phyloP scores from a whole-genome alignment of 2,888 invertebrate genomes.

The Gastrophysa polygoni region DNA sequence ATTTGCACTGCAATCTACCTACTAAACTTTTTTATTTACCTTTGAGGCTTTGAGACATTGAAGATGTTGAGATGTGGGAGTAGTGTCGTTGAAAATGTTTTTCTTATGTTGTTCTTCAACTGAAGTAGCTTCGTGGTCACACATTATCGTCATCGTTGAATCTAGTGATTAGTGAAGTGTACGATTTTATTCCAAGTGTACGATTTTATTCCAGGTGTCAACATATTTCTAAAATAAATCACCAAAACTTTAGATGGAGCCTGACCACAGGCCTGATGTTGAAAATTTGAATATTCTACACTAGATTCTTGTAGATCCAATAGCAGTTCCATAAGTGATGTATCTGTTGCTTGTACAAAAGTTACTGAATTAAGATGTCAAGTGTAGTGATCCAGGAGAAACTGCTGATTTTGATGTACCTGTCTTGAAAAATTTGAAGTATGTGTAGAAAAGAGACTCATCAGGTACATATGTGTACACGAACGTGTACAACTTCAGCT shows the following conservation, averaged over 20 bases:
- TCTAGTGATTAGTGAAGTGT: not conserved
- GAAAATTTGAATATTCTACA: too few relatives aligned
- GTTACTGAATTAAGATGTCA: constrained; percentile 33
- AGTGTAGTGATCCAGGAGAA: constrained; percentile 21
- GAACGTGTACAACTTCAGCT: constrained; percentile 59
- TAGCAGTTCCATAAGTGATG: constrained; percentile 1
- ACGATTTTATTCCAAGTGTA: not conserved
- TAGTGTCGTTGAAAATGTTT: not conserved
- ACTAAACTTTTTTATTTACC: constrained; percentile 50
- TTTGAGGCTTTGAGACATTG: constrained; percentile 36
- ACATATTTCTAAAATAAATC: not conserved
- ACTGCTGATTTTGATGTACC: constrained; percentile 18
- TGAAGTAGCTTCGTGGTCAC: not conserved
- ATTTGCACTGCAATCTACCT: constrained; percentile 43
- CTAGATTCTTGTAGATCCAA: too few relatives aligned
- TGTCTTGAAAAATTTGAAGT: constrained; percentile 39
- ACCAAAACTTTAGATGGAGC: not conserved
- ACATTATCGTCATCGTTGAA: too few relatives aligned
- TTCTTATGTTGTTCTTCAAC: constrained; percentile 3
- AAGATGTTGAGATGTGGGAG: constrained; percentile 1
- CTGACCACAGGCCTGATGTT: too few relatives aligned
- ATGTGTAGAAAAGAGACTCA: constrained; percentile 47
- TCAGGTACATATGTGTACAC: constrained; percentile 45
- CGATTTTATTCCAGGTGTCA: not conserved
- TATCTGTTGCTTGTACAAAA: constrained; percentile 25